Conservation (phyloP, 2,797 vertebrate genomes). For the Petrocephalus schoutedeni region DNA sequence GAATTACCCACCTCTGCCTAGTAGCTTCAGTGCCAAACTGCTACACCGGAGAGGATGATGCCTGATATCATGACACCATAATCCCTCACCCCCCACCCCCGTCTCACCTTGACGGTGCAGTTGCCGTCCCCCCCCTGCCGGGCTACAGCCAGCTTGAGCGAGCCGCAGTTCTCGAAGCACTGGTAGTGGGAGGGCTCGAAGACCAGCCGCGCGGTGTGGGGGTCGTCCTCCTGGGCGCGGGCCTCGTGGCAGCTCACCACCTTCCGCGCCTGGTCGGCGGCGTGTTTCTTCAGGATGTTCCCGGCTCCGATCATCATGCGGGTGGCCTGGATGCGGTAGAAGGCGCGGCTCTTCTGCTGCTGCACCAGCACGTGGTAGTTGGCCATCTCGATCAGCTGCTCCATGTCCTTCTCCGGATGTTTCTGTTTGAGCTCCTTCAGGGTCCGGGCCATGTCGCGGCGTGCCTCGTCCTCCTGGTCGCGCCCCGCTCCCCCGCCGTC, state of each 20-base stretch:
- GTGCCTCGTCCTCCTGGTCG: conserved; percentile 67
- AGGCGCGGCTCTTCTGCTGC: conserved; percentile 78
- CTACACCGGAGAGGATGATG: neutral
- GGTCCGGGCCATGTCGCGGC: conserved; percentile 71
- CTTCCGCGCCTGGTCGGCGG: conserved; percentile 75
- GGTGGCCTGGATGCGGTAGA: conserved; percentile 80
- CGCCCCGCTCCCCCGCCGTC: conserved; percentile 47
- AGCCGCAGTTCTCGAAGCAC: conserved; percentile 80
- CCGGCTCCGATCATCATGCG: conserved; percentile 81
- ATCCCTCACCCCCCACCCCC: neutral
- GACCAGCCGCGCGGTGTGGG: conserved; percentile 61
- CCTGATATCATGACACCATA: neutral
- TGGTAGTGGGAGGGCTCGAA: conserved; percentile 72
- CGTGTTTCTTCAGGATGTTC: conserved; percentile 79
- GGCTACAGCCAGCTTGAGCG: conserved; percentile 65
- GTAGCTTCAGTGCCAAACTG: neutral
- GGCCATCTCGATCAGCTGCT: conserved; percentile 76
- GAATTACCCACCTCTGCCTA: neutral
- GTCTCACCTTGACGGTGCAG: conserved; percentile 62
- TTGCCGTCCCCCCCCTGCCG: conserved; percentile 62
- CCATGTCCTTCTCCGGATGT: conserved; percentile 77
- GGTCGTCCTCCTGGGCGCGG: conserved; percentile 64
- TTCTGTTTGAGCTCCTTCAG: conserved; percentile 76
- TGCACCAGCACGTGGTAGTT: conserved; percentile 77
- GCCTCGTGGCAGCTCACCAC: conserved; percentile 69